Evolutionary conservation across 2,113 vertebrate species (phyloP).

Genomic region (Rhabdornis inornatus): DNA sequence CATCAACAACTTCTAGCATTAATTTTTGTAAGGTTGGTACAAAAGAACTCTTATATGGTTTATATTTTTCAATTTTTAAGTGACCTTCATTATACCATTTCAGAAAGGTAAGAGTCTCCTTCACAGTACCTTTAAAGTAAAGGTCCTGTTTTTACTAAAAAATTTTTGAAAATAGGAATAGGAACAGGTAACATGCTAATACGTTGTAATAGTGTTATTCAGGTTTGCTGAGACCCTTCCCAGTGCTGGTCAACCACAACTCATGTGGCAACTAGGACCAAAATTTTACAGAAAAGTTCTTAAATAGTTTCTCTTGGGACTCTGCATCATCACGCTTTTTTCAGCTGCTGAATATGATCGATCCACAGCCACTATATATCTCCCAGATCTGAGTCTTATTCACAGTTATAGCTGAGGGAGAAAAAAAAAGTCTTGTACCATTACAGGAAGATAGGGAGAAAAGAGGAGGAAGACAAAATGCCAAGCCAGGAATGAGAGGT

Average conservation of each 20-base stretch:
- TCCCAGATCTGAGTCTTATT: not conserved
- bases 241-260: not conserved
- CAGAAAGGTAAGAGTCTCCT: not conserved
- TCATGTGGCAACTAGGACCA: not conserved
- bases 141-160: not conserved
- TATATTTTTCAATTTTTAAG: not conserved
- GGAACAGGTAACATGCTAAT: not conserved
- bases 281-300: not conserved
- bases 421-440: not conserved
- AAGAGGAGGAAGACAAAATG: not conserved
- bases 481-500: too few relatives aligned
- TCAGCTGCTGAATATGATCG: not conserved
- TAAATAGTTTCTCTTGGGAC: not conserved
- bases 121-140: not conserved
- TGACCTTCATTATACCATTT: not conserved
- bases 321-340: not conserved
- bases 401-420: not conserved
- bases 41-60: not conserved
- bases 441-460: not conserved
- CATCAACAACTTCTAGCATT: not conserved
- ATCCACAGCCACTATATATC: not conserved
- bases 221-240: not conserved
- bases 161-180: not conserved
- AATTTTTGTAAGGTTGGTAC: not conserved
- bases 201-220: not conserved